These are phyloP conservation scores for Misgurnus mizolepis DNA, from an alignment of 2,113 vertebrate species.

Conservation along the genomic window DNA sequence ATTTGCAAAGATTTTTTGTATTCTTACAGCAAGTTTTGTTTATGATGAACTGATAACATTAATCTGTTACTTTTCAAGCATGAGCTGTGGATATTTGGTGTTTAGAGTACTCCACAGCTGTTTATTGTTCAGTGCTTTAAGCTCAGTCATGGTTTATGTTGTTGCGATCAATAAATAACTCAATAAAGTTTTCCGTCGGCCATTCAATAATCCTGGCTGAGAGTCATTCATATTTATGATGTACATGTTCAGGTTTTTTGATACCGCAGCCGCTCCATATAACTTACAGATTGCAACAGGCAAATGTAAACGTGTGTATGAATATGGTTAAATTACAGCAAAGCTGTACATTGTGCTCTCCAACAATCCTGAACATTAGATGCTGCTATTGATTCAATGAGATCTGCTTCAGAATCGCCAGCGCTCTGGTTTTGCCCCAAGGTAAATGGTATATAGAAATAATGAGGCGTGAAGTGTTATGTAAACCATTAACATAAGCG, in stretches of 20 bases:
- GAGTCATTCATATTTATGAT: not conserved
- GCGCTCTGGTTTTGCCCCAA: constrained; percentile 4
- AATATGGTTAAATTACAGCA: not conserved
- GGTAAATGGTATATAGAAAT: constrained; percentile 14
- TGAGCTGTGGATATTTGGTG: not conserved
- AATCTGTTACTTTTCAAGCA: not conserved
- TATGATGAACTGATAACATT: not conserved
- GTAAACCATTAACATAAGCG: not conserved
- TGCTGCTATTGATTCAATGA: constrained; percentile 29
- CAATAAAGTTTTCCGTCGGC: constrained; percentile 34
- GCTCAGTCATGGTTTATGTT: constrained; percentile 7
- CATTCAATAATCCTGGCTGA: not conserved
- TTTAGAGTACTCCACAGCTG: not conserved
- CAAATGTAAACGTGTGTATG: not conserved
- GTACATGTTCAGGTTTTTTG: not conserved
- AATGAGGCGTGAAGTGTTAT: not conserved
- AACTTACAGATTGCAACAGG: not conserved
- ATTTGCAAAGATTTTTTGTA: not conserved
- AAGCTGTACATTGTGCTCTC: not conserved
- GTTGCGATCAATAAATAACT: constrained; percentile 55
- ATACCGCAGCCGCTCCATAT: too few species aligned
- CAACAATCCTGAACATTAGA: not conserved
- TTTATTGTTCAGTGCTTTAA: not conserved
- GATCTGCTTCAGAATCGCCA: not conserved
- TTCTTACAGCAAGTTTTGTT: not conserved